Conservation (phyloP, 2,888 invertebrate genomes). For the Abscondita cerata region DNA sequence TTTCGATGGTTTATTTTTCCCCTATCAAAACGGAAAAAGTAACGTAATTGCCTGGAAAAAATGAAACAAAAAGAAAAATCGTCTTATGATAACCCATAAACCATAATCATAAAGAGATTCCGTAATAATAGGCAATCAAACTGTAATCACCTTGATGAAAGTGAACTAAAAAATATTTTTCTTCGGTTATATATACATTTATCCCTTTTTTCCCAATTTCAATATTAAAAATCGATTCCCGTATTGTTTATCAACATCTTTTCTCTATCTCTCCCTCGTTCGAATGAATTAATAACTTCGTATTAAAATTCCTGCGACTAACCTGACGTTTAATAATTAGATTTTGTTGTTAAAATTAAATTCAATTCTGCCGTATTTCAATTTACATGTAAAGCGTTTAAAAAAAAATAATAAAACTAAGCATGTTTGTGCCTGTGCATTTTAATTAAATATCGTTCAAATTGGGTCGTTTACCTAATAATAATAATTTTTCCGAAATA, state of each 20-base stretch:
- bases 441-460: constrained; percentile 33
- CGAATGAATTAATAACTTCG: constrained; percentile 50
- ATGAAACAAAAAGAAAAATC: constrained; percentile 2
- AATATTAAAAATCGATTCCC: constrained; percentile 13
- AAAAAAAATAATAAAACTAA: constrained; percentile 24
- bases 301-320: constrained; percentile 52
- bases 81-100: constrained; percentile 29
- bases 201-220: neutral
- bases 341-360: constrained; percentile 50
- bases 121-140: constrained; percentile 34
- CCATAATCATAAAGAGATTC: constrained; percentile 30
- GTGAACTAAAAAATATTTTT: constrained; percentile 23
- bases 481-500: neutral
- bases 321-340: constrained; percentile 51
- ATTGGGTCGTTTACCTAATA: constrained; percentile 3
- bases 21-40: constrained; percentile 13
- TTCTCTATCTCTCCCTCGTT: constrained; percentile 31
- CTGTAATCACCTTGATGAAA: constrained; percentile 34
- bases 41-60: constrained; percentile 21
- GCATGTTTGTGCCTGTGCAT: constrained; percentile 20
- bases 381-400: constrained; percentile 33
- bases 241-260: constrained; percentile 23
- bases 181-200: constrained; percentile 20
- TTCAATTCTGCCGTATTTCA: constrained; percentile 43
- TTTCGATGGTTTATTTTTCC: neutral